Percentiles rank a stretch among this genome's conserved stretches.
Conservation (phyloP, 1,140 invertebrate species). For the Ostrea denselamellosa region DNA sequence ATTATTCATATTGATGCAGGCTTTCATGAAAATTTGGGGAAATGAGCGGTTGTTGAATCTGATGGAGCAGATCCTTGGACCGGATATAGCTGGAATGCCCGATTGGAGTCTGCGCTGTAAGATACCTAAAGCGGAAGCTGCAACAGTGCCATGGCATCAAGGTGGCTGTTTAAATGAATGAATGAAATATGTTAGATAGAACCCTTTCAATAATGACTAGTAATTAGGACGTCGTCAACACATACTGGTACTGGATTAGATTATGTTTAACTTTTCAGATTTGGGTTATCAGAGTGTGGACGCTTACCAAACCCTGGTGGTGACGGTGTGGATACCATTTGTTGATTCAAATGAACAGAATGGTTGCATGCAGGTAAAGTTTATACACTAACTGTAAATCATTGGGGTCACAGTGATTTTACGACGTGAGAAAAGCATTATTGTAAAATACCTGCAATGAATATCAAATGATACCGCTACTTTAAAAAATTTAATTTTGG, state of each 20-base stretch:
- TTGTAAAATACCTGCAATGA: too few species aligned
- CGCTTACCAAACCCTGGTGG: slow-evolving; percentile 67
- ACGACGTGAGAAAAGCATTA: too few species aligned
- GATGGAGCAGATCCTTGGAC: slow-evolving; percentile 75
- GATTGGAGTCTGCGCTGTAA: slow-evolving; percentile 75
- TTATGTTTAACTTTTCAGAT: slow-evolving; percentile 63
- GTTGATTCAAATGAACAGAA: slow-evolving; percentile 73
- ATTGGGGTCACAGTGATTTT: too few species aligned
- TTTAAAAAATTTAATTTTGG: too few species aligned
- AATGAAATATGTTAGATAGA: not conserved
- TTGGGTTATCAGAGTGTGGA: slow-evolving; percentile 72
- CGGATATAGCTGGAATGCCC: slow-evolving; percentile 75
- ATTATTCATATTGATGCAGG: slow-evolving; percentile 51
- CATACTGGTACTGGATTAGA: not conserved
- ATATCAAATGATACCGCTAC: too few species aligned
- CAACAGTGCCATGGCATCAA: slow-evolving; percentile 77
- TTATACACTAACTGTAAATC: not conserved
- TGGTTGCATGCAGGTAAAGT: slow-evolving; percentile 75
- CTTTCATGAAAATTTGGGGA: slow-evolving; percentile 71
- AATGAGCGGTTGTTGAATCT: slow-evolving; percentile 73
- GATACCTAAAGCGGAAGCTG: slow-evolving; percentile 70
- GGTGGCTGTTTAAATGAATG: slow-evolving; percentile 56
- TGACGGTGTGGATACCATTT: slow-evolving; percentile 76
- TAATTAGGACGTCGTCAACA: not conserved
- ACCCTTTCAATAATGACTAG: not conserved